Conservation (phyloP, 2,797 vertebrate species). For the Nannoperca australis region DNA sequence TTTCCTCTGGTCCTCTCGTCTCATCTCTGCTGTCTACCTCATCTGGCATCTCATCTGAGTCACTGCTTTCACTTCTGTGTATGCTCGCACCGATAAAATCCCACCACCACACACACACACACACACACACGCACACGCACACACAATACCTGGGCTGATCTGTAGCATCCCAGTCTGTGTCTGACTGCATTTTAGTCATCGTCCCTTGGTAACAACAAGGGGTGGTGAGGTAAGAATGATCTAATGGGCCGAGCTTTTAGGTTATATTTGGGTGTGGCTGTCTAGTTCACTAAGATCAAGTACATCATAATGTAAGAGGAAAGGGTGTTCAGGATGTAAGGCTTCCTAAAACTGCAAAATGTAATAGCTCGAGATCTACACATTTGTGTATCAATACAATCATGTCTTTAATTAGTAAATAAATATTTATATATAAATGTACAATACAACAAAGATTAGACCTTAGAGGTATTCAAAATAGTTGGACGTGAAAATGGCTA, state of each 20-base stretch:
- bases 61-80: conserved; percentile 48
- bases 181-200: conserved; percentile 70
- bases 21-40: conserved; percentile 44
- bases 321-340: conserved; percentile 19
- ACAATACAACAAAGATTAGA: not conserved
- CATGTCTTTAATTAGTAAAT: not conserved
- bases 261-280: conserved; percentile 61
- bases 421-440: not conserved
- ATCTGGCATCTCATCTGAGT: conserved; percentile 58
- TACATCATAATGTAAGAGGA: conserved; percentile 40
- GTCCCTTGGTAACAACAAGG: conserved; percentile 65
- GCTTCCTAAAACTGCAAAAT: conserved; percentile 36
- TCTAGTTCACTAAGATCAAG: conserved; percentile 39
- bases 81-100: conserved; percentile 7
- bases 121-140: conserved; percentile 36
- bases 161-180: conserved; percentile 31
- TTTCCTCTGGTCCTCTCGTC: conserved; percentile 55
- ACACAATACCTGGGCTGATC: conserved; percentile 33
- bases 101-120: not conserved
- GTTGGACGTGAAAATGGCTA: conserved; percentile 15
- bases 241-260: conserved; percentile 68
- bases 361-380: not conserved
- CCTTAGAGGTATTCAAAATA: not conserved
- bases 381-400: not conserved
- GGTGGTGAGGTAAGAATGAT: conserved; percentile 79